These are phyloP conservation scores for Microtus richardsoni DNA, from an alignment of 2,113 vertebrate species.

Conservation along the genomic window DNA sequence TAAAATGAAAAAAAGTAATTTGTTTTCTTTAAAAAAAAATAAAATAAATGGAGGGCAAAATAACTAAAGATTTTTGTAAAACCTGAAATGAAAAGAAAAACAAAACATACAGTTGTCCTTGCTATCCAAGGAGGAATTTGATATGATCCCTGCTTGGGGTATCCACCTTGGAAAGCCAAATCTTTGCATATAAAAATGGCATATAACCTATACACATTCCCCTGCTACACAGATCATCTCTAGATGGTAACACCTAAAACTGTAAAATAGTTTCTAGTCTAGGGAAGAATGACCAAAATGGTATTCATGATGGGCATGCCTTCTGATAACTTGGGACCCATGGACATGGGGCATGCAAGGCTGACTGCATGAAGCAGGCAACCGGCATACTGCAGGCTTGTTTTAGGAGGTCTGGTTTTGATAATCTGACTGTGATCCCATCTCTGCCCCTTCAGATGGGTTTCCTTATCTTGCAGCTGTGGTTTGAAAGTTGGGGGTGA, in stretches of 20 bases:
- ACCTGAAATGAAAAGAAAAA: background rate
- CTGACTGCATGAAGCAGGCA: background rate
- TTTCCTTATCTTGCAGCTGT: background rate
- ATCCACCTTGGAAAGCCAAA: background rate
- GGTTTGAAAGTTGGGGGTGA: background rate
- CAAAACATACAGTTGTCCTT: background rate
- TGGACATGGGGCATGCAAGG: background rate
- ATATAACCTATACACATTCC: background rate
- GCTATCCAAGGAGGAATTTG: background rate
- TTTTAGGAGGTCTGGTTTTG: background rate
- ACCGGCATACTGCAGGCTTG: background rate
- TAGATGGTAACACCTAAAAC: background rate
- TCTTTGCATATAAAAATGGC: background rate
- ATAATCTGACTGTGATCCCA: background rate
- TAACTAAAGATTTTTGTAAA: constrained; percentile 9
- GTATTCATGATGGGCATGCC: background rate
- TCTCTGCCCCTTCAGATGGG: background rate
- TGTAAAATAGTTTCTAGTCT: background rate
- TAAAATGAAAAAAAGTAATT: no score
- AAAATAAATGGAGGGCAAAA: no score
- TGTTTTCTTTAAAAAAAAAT: no score
- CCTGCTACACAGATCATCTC: no score
- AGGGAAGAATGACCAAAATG: background rate
- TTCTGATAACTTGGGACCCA: background rate
- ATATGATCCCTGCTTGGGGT: background rate